Conservation (phyloP, 92 coral and sea anemone species). For the Desmophyllum pertusum region DNA sequence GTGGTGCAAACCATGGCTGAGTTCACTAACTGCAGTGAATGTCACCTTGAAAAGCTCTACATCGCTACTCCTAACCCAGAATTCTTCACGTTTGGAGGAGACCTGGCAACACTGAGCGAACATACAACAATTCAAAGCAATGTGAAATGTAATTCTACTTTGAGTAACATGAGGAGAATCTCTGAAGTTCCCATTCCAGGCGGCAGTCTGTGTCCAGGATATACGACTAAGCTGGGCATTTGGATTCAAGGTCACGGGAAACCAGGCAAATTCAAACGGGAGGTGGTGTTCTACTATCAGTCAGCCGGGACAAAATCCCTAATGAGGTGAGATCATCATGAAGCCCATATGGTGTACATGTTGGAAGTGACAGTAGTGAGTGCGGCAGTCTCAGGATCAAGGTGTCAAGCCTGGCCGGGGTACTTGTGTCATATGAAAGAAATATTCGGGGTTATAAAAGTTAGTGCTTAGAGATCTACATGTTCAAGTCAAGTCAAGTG, state of each 20-base stretch:
- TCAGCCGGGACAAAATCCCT: constrained; percentile 63
- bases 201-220: constrained; percentile 71
- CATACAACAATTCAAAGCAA: constrained; percentile 3
- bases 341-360: too few relatives aligned
- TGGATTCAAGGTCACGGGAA: constrained; percentile 86
- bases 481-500: too few relatives aligned
- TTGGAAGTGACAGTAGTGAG: neutral
- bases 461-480: too few relatives aligned
- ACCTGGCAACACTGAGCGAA: constrained; percentile 24
- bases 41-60: constrained; percentile 76
- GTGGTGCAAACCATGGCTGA: constrained; percentile 76
- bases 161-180: constrained; percentile 64
- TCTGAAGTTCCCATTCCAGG: constrained; percentile 81
- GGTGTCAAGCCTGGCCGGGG: too few relatives aligned
- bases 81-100: constrained; percentile 77
- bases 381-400: too few relatives aligned
- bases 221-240: constrained; percentile 77
- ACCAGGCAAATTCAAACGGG: constrained; percentile 61
- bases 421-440: too few relatives aligned
- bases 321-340: constrained; percentile 83
- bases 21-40: constrained; percentile 79
- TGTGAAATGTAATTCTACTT: constrained; percentile 26
- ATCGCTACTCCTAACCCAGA: constrained; percentile 81
- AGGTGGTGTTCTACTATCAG: constrained; percentile 88
- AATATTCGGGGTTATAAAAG: too few relatives aligned